Evolutionary conservation across 2,113 vertebrate species (phyloP).

Genomic region (Oreochromis niloticus): DNA sequence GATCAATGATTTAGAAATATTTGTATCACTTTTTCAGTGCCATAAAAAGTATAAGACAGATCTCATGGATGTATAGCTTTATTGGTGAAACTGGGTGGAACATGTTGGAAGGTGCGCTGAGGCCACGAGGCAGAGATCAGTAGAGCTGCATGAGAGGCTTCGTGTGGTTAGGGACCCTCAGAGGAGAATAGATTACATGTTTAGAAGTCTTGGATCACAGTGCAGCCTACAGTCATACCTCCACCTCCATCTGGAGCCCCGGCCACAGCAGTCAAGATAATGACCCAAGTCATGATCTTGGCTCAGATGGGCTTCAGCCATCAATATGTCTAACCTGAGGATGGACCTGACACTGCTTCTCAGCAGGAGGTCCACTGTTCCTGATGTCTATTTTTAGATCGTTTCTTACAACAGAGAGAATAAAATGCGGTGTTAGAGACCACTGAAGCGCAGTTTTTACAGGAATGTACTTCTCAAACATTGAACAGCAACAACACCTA

Average conservation of each 20-base stretch:
- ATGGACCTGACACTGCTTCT: neutral
- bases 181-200: conserved; percentile 51
- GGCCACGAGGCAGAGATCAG: conserved; percentile 40
- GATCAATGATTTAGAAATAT: conserved; percentile 13
- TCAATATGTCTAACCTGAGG: conserved; percentile 56
- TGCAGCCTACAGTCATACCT: conserved; percentile 50
- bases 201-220: conserved; percentile 63
- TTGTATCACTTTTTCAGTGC: neutral
- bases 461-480: neutral
- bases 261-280: conserved; percentile 34
- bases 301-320: conserved; percentile 16
- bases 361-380: conserved; percentile 36
- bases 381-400: neutral
- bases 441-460: neutral
- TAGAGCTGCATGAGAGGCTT: conserved; percentile 46
- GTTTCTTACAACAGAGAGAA: neutral
- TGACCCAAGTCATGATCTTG: conserved; percentile 30
- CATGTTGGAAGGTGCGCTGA: neutral
- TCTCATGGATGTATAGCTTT: neutral
- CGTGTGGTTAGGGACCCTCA: conserved; percentile 57
- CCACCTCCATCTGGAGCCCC: conserved; percentile 46
- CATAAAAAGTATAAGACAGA: neutral
- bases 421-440: neutral
- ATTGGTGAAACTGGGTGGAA: neutral
- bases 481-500: neutral